phyloP scores from a whole-genome alignment of 2,113 vertebrate genomes.

The Hippocampus guttulatus region DNA sequence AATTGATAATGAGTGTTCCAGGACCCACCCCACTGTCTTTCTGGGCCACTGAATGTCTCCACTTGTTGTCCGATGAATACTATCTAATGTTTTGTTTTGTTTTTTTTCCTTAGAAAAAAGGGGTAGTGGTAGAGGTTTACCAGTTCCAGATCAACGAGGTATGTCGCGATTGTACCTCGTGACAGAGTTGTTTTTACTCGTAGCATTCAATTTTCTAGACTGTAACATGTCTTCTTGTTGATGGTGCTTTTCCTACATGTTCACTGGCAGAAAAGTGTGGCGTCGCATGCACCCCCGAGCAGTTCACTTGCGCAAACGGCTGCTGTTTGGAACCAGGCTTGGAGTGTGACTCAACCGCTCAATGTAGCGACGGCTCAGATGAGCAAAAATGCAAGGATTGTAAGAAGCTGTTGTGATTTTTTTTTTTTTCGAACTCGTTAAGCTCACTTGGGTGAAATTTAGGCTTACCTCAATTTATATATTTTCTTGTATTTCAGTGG shows the following conservation, averaged over 20 bases:
- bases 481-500: slow-evolving; percentile 44
- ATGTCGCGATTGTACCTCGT: background rate
- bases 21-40: background rate
- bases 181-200: background rate
- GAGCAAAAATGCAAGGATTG: slow-evolving; percentile 72
- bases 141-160: slow-evolving; percentile 17
- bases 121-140: slow-evolving; percentile 26
- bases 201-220: background rate
- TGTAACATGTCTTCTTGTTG: background rate
- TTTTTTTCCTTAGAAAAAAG: slow-evolving; percentile 24
- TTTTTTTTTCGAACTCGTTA: background rate
- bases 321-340: slow-evolving; percentile 86
- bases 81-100: background rate
- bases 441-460: background rate
- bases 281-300: slow-evolving; percentile 60
- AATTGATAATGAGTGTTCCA: background rate
- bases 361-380: slow-evolving; percentile 84
- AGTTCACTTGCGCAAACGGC: slow-evolving; percentile 81
- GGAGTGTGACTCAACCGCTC: slow-evolving; percentile 78
- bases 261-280: slow-evolving; percentile 67
- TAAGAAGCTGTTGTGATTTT: slow-evolving; percentile 35
- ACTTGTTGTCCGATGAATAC: background rate
- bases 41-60: background rate
- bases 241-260: slow-evolving; percentile 24
- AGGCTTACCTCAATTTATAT: background rate